A percentile compares a stretch with the other conserved stretches of the same genome.
Evolutionary conservation across 2,888 invertebrate genomes (phyloP).

Genomic region (Cataglyphis cursor): DNA sequence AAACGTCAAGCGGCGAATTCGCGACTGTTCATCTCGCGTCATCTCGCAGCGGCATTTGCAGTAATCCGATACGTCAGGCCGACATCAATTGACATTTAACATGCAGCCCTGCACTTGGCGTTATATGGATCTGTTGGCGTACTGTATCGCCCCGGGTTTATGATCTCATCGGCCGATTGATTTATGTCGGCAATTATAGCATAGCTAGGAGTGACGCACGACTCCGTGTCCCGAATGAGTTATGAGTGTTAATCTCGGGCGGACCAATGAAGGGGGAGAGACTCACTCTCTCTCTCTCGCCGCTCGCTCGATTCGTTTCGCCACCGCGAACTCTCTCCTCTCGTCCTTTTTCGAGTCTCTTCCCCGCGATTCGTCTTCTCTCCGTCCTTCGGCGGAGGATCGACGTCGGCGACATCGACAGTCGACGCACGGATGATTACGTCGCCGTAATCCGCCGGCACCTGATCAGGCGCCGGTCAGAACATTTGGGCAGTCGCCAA

Average conservation of each 20-base stretch:
- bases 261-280: constrained; percentile 81
- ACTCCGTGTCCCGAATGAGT: constrained; percentile 85
- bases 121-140: constrained; percentile 83
- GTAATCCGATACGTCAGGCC: constrained; percentile 78
- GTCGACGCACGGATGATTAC: constrained; percentile 78
- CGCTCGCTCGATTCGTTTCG: constrained; percentile 24
- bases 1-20: constrained; percentile 46
- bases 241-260: constrained; percentile 86
- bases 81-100: constrained; percentile 84
- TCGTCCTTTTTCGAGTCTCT: constrained; percentile 53
- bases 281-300: constrained; percentile 30
- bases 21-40: constrained; percentile 55
- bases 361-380: constrained; percentile 39
- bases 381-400: constrained; percentile 10
- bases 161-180: constrained; percentile 87
- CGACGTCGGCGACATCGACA: constrained; percentile 69
- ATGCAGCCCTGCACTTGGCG: constrained; percentile 82
- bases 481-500: constrained; percentile 77
- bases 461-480: constrained; percentile 72
- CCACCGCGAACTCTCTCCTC: constrained; percentile 36
- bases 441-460: constrained; percentile 71
- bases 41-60: constrained; percentile 72
- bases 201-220: constrained; percentile 85
- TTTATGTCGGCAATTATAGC: constrained; percentile 87
- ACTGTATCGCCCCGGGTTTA: constrained; percentile 86